Evolutionary conservation across 2,797 vertebrate species (phyloP).

Genomic region (Hybognathus amarus): DNA sequence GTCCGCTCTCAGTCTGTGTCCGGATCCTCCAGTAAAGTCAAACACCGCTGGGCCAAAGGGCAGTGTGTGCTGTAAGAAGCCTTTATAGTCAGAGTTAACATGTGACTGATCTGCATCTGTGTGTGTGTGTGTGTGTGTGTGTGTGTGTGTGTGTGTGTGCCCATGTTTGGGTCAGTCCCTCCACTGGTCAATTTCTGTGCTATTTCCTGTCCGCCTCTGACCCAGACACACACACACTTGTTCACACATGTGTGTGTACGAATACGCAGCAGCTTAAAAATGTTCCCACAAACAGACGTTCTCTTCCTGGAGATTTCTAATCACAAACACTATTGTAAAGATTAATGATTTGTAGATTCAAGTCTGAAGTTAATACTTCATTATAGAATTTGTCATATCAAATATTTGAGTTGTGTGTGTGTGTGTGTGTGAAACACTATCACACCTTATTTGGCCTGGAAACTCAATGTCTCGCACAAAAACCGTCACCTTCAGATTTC

Average conservation of each 20-base stretch:
- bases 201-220: constrained; percentile 31
- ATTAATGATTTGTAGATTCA: not conserved
- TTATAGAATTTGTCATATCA: not conserved
- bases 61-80: not conserved
- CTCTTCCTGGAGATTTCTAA: not conserved
- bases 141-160: no score
- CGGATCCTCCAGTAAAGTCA: not conserved
- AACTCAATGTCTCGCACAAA: not conserved
- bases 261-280: not conserved
- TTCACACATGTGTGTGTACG: not conserved
- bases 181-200: constrained; percentile 12
- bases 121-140: no score
- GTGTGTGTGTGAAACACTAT: not conserved
- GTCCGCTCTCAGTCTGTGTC: not conserved
- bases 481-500: not conserved
- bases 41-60: constrained; percentile 21
- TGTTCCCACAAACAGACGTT: not conserved
- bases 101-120: not conserved
- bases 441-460: constrained; percentile 10
- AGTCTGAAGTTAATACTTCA: not conserved
- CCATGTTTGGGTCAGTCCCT: not conserved
- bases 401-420: not conserved
- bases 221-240: constrained; percentile 2
- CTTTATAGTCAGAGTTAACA: not conserved
- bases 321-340: constrained; percentile 28